Evolutionary conservation across 1,140 invertebrate genomes (phyloP), one percentile per base, ranked within the genome.

Genomic region (Pectinophora gossypiella): DNA sequence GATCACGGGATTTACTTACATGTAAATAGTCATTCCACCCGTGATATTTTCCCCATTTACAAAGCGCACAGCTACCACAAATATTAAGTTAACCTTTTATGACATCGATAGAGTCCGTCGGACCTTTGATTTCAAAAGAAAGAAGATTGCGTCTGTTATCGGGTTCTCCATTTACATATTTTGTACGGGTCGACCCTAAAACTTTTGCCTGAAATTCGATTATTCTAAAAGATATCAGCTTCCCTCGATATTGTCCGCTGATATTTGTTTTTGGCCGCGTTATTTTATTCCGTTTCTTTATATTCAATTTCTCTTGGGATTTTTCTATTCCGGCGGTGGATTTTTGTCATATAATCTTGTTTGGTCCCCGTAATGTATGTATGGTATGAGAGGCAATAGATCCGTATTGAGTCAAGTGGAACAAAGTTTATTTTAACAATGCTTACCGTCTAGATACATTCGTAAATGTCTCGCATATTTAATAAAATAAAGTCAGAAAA

Each of bases 231-330:
- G 36, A 40, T 40, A 40, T 40, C 36, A 40, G 36, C 10, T 40
- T 40, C 36, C 16, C 16, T 18, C 36, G 16, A 40, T 40, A 15
- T 40, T 40, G 36, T 40, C 36, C 36, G 36, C 10, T 18, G 15
- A 13, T 40, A 13, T 10, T 40, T 40, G 10, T 38, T 40, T 40
- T 18, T 12, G 36, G n/a, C 36, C 12, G 12, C 13, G n/a, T 40
- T 15, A 15, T 40, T 40, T 40, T 15, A 15, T 40, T 15, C 36
- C 12, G n/a, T 40, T 40, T 12, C 16, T 40, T 40, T 40, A 40
- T 40, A 40, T 40, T 40, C 36, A 40, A 40, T 40, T 40, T 40
- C 36, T 40, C 36, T 40, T 40, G 36, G 36, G 36, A 40, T 40
- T 15, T 15, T 18, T 32, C 27, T 32, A 32, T 40, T 40, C 16